phyloP scores from a whole-genome alignment of 2,888 invertebrate species.

The Neoaliturus tenellus region DNA sequence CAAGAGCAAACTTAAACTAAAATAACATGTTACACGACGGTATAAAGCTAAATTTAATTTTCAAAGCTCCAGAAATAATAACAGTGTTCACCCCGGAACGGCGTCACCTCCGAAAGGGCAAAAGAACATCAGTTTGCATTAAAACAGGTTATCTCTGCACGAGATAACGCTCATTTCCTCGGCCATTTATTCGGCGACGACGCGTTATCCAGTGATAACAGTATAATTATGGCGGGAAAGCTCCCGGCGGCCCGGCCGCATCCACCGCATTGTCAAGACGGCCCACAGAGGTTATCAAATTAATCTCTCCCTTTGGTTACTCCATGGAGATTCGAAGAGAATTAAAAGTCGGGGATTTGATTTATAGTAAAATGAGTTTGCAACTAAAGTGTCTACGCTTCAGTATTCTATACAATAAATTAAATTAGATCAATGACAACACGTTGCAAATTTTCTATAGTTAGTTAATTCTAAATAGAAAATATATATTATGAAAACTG shows the following conservation, averaged over 20 bases:
- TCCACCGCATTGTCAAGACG: not conserved
- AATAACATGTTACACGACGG: too few species aligned
- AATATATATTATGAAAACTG: too few species aligned
- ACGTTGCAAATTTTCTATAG: too few species aligned
- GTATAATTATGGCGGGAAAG: constrained; percentile 25
- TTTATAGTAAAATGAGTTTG: too few species aligned
- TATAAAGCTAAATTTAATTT: not conserved
- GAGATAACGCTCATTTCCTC: constrained; percentile 23
- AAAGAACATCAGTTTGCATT: constrained; percentile 30
- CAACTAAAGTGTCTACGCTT: too few species aligned
- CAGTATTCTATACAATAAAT: too few species aligned
- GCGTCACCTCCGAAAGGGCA: not conserved
- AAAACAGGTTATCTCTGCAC: constrained; percentile 20
- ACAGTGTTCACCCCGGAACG: not conserved
- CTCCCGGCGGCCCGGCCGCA: not conserved
- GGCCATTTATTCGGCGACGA: constrained; percentile 19
- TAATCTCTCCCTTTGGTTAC: not conserved
- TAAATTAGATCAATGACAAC: too few species aligned
- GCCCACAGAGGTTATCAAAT: not conserved
- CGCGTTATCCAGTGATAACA: constrained; percentile 26
- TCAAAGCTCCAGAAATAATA: not conserved
- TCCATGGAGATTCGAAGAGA: too few species aligned
- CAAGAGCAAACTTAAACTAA: too few species aligned
- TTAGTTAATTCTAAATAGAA: too few species aligned
- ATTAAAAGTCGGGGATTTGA: too few species aligned